phyloP scores from a whole-genome alignment of 2,797 vertebrate species.

The Melanotaenia trifasciata region DNA sequence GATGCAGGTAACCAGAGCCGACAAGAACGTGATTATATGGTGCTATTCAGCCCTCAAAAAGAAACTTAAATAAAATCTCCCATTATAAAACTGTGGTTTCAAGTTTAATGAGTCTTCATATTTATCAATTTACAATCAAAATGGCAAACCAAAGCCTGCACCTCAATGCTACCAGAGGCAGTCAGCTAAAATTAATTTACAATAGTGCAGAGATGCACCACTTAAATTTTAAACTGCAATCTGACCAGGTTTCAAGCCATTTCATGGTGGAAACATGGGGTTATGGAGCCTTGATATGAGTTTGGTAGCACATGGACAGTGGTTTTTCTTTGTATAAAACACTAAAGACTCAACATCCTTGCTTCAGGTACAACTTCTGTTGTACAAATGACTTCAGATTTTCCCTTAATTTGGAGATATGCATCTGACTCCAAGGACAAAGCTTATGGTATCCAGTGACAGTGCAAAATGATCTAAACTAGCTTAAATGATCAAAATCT shows the following conservation, averaged over 20 bases:
- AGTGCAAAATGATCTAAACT: background rate
- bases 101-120: background rate
- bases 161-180: background rate
- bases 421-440: background rate
- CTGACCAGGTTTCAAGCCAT: background rate
- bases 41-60: no score
- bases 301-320: background rate
- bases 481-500: background rate
- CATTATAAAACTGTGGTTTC: no score
- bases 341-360: background rate
- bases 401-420: background rate
- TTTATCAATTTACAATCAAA: background rate
- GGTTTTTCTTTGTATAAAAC: background rate
- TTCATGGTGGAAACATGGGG: background rate
- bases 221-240: background rate
- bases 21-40: no score
- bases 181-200: background rate
- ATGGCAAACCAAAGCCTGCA: background rate
- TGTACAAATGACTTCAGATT: background rate
- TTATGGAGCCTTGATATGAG: background rate
- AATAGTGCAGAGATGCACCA: background rate
- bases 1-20: no score
- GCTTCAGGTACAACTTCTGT: background rate
- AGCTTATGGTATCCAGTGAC: background rate
- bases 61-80: no score